Conservation (phyloP, 2,797 vertebrate genomes). For the Mormyrops attenuatus region DNA sequence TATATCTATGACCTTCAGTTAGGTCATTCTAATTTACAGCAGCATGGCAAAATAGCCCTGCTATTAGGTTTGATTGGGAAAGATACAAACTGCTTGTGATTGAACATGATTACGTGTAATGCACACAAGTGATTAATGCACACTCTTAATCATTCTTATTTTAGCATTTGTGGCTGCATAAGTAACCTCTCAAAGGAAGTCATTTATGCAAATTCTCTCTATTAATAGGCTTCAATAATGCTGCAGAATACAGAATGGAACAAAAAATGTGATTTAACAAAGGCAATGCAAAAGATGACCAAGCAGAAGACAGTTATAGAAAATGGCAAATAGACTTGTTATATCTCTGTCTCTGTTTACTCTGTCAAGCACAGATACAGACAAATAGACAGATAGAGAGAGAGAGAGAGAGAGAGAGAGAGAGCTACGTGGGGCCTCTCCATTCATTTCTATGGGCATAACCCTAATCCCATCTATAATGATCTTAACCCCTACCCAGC, state of each 20-base stretch:
- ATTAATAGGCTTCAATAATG: slow-evolving; percentile 8
- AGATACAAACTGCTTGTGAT: not conserved
- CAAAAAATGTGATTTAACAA: not conserved
- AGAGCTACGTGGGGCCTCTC: not conserved
- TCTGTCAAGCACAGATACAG: not conserved
- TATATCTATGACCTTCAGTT: not conserved
- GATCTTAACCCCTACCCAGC: not conserved
- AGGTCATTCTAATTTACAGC: not conserved
- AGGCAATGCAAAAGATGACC: not conserved
- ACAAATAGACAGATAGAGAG: not conserved
- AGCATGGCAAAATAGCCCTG: not conserved
- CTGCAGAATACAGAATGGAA: not conserved
- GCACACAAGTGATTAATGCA: not conserved
- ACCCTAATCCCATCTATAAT: not conserved
- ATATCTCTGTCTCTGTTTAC: not conserved
- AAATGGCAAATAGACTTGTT: not conserved
- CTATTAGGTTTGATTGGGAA: not conserved
- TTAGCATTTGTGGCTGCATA: not conserved
- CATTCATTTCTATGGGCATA: not conserved
- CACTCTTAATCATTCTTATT: not conserved
- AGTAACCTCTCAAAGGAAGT: not conserved
- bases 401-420: not conserved
- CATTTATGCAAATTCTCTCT: not conserved
- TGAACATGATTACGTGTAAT: not conserved
- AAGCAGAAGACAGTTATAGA: not conserved